phyloP scores from a whole-genome alignment of 2,797 vertebrate genomes.

The Sebastes elongatus region DNA sequence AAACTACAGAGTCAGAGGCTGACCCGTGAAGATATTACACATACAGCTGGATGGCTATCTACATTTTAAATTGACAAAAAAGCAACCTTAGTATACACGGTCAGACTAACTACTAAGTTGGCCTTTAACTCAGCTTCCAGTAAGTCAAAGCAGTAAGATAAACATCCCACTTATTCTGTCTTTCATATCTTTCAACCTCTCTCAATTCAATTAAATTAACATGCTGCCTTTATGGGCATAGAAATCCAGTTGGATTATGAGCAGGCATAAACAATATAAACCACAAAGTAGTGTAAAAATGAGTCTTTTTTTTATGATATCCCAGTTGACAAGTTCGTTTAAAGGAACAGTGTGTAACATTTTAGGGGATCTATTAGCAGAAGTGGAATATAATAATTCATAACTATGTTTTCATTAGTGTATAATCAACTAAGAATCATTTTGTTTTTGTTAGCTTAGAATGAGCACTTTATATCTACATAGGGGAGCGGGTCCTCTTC shows the following conservation, averaged over 20 bases:
- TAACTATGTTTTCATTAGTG: too few relatives aligned
- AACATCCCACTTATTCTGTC: neutral
- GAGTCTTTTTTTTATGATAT: neutral
- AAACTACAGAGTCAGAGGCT: neutral
- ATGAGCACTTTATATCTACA: too few relatives aligned
- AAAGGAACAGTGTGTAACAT: too few relatives aligned
- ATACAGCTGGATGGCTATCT: neutral
- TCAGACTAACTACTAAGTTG: neutral
- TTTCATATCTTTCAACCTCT: neutral
- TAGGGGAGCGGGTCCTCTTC: too few relatives aligned
- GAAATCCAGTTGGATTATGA: neutral
- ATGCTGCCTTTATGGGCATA: neutral
- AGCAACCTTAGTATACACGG: neutral
- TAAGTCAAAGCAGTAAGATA: neutral
- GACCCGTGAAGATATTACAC: neutral
- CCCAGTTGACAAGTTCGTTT: neutral
- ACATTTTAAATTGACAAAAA: neutral
- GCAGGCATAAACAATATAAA: neutral
- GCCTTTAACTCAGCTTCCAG: neutral
- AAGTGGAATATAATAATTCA: too few relatives aligned
- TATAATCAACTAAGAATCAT: too few relatives aligned
- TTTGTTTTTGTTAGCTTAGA: too few relatives aligned
- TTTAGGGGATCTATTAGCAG: too few relatives aligned
- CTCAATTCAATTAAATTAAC: neutral
- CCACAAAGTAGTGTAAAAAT: neutral